Conservation (phyloP, 2,113 vertebrate species). For the Hippocampus barbouri region DNA sequence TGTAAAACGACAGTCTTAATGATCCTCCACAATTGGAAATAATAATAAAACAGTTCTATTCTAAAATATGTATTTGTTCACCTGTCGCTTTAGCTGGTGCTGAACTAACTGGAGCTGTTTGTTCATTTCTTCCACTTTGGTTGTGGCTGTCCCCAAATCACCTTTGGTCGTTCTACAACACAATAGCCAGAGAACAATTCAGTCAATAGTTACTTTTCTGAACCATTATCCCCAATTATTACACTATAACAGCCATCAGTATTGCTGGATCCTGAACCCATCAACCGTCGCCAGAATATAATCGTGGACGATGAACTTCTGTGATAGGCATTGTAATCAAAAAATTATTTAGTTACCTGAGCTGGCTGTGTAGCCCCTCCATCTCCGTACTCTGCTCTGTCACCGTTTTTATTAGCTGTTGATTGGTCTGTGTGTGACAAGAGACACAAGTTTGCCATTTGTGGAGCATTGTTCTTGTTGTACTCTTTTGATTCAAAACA, state of each 20-base stretch:
- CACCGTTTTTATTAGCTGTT: conserved; percentile 82
- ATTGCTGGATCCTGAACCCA: not conserved
- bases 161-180: conserved; percentile 78
- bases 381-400: conserved; percentile 80
- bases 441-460: conserved; percentile 55
- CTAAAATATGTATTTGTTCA: conserved; percentile 49
- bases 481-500: not conserved
- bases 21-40: not conserved
- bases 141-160: conserved; percentile 76
- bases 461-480: conserved; percentile 49
- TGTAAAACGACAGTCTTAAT: not conserved
- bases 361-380: conserved; percentile 76
- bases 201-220: not conserved
- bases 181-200: not conserved
- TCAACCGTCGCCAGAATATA: not conserved
- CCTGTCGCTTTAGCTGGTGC: conserved; percentile 80
- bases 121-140: conserved; percentile 83
- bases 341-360: conserved; percentile 75
- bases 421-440: conserved; percentile 80
- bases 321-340: not conserved
- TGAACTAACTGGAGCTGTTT: conserved; percentile 75
- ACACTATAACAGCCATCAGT: not conserved
- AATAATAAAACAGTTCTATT: not conserved
- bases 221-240: not conserved
- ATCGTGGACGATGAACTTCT: not conserved